Conservation (phyloP, 2,888 invertebrate species). For the Drosophila mulleri region DNA sequence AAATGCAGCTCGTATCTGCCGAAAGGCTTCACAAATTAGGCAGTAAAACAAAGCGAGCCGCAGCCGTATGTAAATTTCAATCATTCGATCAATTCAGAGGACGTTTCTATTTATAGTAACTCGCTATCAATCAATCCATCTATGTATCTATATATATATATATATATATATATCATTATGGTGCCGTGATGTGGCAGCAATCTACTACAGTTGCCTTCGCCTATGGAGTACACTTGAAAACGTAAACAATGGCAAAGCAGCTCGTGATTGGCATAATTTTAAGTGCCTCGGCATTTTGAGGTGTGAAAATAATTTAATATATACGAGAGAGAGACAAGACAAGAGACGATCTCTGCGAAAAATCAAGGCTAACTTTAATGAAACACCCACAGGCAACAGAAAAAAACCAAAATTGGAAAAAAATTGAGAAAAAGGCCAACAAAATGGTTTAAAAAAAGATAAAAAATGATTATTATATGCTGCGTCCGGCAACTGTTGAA, state of each 20-base stretch:
- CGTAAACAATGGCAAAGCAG: constrained; percentile 39
- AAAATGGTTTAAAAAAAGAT: constrained; percentile 18
- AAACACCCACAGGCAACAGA: constrained; percentile 76
- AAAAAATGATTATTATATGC: constrained; percentile 55
- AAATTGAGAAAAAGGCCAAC: constrained; percentile 3
- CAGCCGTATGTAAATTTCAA: constrained; percentile 44
- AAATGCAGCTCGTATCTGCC: constrained; percentile 9
- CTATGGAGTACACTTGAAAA: constrained; percentile 55
- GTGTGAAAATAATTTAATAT: constrained; percentile 79
- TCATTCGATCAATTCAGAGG: constrained; percentile 28
- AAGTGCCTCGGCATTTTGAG: constrained; percentile 64
- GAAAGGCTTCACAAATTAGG: constrained; percentile 40
- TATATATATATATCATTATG: constrained; percentile 35
- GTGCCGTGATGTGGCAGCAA: constrained; percentile 63
- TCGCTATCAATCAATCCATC: background rate
- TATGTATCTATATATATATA: background rate
- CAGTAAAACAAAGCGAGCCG: constrained; percentile 19
- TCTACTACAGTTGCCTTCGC: constrained; percentile 29
- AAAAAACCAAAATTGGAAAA: background rate
- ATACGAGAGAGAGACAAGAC: constrained; percentile 45
- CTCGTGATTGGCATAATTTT: constrained; percentile 79
- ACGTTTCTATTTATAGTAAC: constrained; percentile 41
- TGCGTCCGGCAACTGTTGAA: constrained; percentile 66
- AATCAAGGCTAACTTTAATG: constrained; percentile 75
- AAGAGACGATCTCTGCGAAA: constrained; percentile 44